These are phyloP conservation scores for Pristionchus maxplancki DNA, from an alignment of 2,888 invertebrate species.

Conservation along the genomic window DNA sequence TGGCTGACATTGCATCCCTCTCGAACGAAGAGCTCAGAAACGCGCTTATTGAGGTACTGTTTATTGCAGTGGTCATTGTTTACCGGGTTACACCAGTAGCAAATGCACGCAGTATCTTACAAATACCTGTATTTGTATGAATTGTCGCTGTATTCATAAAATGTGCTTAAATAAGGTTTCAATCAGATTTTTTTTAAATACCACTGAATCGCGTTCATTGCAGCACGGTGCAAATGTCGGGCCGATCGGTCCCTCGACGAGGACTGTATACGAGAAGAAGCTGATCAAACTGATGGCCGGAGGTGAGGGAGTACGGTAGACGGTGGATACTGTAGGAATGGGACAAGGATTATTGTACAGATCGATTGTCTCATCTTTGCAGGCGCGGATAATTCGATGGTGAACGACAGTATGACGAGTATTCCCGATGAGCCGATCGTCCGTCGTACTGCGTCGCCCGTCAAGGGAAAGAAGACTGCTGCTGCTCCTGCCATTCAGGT, in stretches of 20 bases:
- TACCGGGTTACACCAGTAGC: too few species aligned
- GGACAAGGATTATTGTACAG: background rate
- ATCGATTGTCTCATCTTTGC: background rate
- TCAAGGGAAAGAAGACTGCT: background rate
- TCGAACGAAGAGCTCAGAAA: constrained; percentile 37
- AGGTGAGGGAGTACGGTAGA: constrained; percentile 9
- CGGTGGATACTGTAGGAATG: background rate
- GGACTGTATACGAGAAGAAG: constrained; percentile 37
- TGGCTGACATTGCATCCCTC: background rate
- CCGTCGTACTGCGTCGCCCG: background rate
- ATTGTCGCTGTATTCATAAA: too few species aligned
- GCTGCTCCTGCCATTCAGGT: background rate
- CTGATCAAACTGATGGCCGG: constrained; percentile 41
- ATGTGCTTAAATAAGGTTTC: too few species aligned
- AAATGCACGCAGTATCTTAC: too few species aligned
- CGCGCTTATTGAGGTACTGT: background rate
- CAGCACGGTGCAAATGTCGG: constrained; percentile 3
- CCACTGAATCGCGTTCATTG: too few species aligned
- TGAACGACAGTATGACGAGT: background rate
- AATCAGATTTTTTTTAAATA: too few species aligned
- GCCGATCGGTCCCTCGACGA: constrained; percentile 20
- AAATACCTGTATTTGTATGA: too few species aligned
- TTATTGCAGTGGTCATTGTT: too few species aligned
- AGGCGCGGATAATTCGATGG: background rate
- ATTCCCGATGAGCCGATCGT: constrained; percentile 15